Evolutionary conservation across 2,113 vertebrate genomes (phyloP).

Genomic region (Osmerus mordax): DNA sequence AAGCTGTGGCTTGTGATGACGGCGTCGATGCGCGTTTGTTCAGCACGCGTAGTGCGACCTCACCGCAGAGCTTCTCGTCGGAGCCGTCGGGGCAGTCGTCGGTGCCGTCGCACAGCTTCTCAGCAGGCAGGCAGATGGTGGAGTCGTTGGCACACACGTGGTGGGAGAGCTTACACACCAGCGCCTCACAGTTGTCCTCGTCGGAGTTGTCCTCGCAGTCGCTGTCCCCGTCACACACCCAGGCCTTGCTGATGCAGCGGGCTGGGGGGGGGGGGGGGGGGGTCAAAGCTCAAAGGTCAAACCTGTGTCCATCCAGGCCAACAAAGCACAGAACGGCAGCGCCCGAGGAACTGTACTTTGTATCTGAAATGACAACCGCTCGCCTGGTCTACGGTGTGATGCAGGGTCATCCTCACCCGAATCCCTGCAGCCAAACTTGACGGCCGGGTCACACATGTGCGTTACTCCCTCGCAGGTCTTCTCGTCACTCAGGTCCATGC

Average conservation of each 20-base stretch:
- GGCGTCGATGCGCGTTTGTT: not conserved
- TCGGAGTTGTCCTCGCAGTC: constrained; percentile 97
- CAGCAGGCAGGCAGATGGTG: constrained; percentile 87
- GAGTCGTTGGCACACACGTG: constrained; percentile 92
- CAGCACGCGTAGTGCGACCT: constrained; percentile 35
- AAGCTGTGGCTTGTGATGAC: not conserved
- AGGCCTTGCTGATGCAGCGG: constrained; percentile 96
- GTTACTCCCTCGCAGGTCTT: constrained; percentile 95
- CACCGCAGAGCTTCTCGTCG: constrained; percentile 93
- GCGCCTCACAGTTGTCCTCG: constrained; percentile 91
- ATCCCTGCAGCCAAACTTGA: constrained; percentile 95
- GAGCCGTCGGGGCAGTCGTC: constrained; percentile 91
- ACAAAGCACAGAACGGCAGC: not conserved
- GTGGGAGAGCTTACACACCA: constrained; percentile 92
- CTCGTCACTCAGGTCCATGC: constrained; percentile 95
- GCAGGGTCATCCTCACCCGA: constrained; percentile 75
- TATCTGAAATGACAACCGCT: not conserved
- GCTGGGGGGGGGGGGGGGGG: constrained; percentile 58
- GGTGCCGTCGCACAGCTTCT: constrained; percentile 88
- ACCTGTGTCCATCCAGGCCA: not conserved
- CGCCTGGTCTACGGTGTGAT: too few relatives aligned
- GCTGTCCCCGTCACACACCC: constrained; percentile 94
- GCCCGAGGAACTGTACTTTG: too few relatives aligned
- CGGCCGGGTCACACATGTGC: constrained; percentile 89
- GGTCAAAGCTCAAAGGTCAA: not conserved